phyloP scores from a whole-genome alignment of 2,113 vertebrate genomes.

The Benitochromis conjunctus region DNA sequence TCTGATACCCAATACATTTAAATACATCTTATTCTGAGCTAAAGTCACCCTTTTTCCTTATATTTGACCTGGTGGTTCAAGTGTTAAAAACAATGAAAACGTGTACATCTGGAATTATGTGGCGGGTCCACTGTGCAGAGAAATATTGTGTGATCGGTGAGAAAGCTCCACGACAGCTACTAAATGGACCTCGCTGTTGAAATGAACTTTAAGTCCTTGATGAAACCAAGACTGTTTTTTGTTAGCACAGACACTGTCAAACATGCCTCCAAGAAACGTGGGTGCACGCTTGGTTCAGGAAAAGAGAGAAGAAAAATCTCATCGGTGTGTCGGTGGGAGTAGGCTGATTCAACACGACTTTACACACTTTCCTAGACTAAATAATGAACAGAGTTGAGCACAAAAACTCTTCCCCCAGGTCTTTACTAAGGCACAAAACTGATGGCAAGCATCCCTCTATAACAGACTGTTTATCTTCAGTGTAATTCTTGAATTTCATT shows the following conservation, averaged over 20 bases:
- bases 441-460: background rate
- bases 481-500: background rate
- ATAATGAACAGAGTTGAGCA: background rate
- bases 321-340: conserved; percentile 1
- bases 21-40: background rate
- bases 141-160: background rate
- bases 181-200: background rate
- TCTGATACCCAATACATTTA: background rate
- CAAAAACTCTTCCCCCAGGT: background rate
- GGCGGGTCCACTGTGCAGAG: background rate
- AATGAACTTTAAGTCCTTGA: background rate
- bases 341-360: conserved; percentile 16
- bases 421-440: background rate
- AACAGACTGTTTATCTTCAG: background rate
- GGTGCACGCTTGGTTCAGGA: background rate
- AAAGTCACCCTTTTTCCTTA: background rate
- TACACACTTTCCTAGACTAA: conserved; percentile 13
- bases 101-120: background rate
- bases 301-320: background rate
- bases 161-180: background rate
- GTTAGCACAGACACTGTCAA: background rate
- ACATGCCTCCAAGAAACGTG: background rate
- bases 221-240: background rate
- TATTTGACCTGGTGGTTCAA: background rate
- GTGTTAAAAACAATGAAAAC: background rate